Base-by-base conservation (phyloP, 1,140 invertebrate genomes). In the Bombus haemorrhoidalis region DNA sequence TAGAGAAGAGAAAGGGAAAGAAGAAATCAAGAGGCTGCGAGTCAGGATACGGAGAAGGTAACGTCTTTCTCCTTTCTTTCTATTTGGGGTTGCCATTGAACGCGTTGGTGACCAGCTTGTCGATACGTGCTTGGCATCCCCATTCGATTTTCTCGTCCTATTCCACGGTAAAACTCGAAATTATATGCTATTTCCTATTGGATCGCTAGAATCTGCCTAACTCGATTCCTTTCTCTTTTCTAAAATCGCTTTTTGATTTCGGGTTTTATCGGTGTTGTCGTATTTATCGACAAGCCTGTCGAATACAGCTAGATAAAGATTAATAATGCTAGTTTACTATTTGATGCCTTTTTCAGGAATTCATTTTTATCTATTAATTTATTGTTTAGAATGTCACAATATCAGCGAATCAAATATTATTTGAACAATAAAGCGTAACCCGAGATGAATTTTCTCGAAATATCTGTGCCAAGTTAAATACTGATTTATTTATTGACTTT, bases 91-190 rank as follows among this genome's bases (percentile, higher is more conserved):
- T 86, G 88, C 86, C 83, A 89, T 84, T 88, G 80, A 91, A 78
- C 79, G 81, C 80, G 83, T 66, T 79, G 85, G 89, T 93, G 93
- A 93, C 93, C 91, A 89, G 87, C 82, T 91, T 92, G 89, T 89
- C 90, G 89, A 93, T 93, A 93, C 93, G 93, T 93, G 93, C 88
- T 78, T 76, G 71, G 89, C 89, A 93, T 93, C 88, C 79, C n/a
- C 80, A 72, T 78, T 88, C 76, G 71, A 76, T 79, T 86, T 80
- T 68, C 79, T 59, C 59, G 43, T 80, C 76, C 73, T 59, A 68
- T 77, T 85, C 75, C 83, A 68, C 73, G 68, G 84, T 71, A 72
- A 81, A 74, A 84, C 87, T 86, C 81, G 85, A 90, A 88, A 90
- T 90, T 90, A 80, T 90, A 90, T 68, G 83, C 59, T 64, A 83